Base-by-base conservation (phyloP, 2,888 invertebrate genomes). In the Antitype chi region DNA sequence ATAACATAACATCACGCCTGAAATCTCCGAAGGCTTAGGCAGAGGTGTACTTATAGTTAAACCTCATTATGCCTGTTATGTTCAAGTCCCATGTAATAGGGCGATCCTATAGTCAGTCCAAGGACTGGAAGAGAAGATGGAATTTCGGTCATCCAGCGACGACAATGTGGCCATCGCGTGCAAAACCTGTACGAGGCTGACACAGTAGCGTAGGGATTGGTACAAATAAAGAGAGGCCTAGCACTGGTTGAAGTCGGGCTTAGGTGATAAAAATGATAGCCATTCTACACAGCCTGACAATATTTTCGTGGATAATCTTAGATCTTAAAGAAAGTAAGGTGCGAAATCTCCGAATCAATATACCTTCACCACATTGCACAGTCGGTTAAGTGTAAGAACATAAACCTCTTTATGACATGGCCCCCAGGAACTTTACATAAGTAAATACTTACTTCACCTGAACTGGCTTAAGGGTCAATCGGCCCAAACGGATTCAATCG, bases 401-500 rank as follows among this genome's bases (percentile, higher is more conserved):
- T 53, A 47, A 53, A 55, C 15, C 38, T 52, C 43, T 76, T 63
- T 23, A 28, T n/a, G 55, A 15, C 57, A 32, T 63, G 13, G 28
- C 6, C 49, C 11, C 38, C 0, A 38, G n/a, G 13, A 70, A 57
- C 57, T 57, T 70, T 47, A 66, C 25, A 23, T 49, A 59, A 63
- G 59, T 63, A 59, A 66, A 66, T 64, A 49, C 38, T 81, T 53
- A 23, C 17, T 17, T 25, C 63, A 70, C 70, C 69, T 76, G 49
- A 79, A 59, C n/a, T 5, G 52, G 43, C 8, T 81, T 11, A 23
- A 11, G 66, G 82, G 78, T 67, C 81, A 73, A 57, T 73, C 66
- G 71, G n/a, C n/a, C 23, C 23, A 38, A 82, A 60, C n/a, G 60
- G 38, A 82, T 82, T 82, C 52, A 59, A 9, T 62, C 81, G 62